Evolutionary conservation across 2,888 invertebrate species (phyloP), one percentile per base, ranked within the genome.

Genomic region (Dermolepida albohirtum): DNA sequence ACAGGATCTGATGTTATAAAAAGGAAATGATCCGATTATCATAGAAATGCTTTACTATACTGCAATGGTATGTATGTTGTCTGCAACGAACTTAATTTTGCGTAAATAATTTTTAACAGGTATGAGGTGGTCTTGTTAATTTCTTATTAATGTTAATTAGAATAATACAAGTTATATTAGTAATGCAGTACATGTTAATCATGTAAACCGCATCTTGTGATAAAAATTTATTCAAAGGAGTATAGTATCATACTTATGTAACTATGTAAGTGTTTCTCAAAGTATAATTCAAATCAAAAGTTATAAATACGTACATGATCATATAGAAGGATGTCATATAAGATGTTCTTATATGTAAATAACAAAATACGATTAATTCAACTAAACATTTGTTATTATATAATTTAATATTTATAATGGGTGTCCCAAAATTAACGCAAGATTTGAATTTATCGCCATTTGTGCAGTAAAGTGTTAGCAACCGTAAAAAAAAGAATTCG

Each of bases 31-130:
- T 44, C n/a, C 55, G 55, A 22, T 55, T 59, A 59, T 12, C 43
- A 22, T 6, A 27, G 29, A 27, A 59, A 27, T 44, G 14, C 43
- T 7, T 12, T 44, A 14, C 44, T 14, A n/a, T 27, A 27, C 14
- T 29, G 27, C 43, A 54, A 54, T 54, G 10, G 34, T 34, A 34
- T 54, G 17, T 54, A 12, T 43, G 44, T 59, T 44, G n/a, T 54
- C 14, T 17, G 8, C 5, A 14, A 14, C 12, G 17, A 17, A 41
- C 55, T 40, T 22, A 55, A 41, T 55, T 47, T 55, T 59, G 29
- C 44, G 10, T 44, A 59, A n/a, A 11, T 59, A 59, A 59, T 59
- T 44, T 43, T 59, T 44, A 44, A 59, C 59, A 59, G 12, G 29
- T 44, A 44, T 14, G 44, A 59, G 59, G 44, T 59, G 29, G 44